phyloP scores from a whole-genome alignment of 2,888 invertebrate genomes.

The Selenia dentaria region DNA sequence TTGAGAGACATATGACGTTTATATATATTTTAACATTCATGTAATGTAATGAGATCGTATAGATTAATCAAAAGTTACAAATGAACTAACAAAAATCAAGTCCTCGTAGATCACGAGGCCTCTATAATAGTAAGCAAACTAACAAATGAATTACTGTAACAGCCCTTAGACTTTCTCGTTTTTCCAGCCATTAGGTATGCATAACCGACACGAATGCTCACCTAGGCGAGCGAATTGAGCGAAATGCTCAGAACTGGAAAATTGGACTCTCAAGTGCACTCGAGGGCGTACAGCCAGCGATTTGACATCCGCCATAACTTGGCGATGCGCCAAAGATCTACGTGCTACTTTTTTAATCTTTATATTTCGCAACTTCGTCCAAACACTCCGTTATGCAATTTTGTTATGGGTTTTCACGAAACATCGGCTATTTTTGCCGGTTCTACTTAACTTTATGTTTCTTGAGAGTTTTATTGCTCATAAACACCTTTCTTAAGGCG shows the following conservation, averaged over 20 bases:
- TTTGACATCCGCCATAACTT: slow-evolving; percentile 40
- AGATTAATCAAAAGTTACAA: too few species aligned
- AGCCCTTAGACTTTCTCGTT: slow-evolving; percentile 7
- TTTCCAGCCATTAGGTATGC: slow-evolving; percentile 19
- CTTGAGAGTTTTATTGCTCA: background rate
- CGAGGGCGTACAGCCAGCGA: slow-evolving; percentile 36
- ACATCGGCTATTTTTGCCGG: background rate
- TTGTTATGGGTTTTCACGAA: slow-evolving; percentile 10
- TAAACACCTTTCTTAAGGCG: too few species aligned
- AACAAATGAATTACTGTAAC: too few species aligned
- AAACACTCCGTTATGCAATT: slow-evolving; percentile 37
- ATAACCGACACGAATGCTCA: slow-evolving; percentile 29
- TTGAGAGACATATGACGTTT: too few species aligned
- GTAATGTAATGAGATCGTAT: too few species aligned
- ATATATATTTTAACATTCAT: too few species aligned
- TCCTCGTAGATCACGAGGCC: too few species aligned
- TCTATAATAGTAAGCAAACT: too few species aligned
- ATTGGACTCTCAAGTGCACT: slow-evolving; percentile 46
- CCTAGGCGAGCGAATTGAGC: slow-evolving; percentile 21
- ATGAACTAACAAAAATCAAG: too few species aligned
- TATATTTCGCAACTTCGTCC: slow-evolving; percentile 23
- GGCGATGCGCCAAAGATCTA: slow-evolving; percentile 47
- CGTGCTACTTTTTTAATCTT: slow-evolving; percentile 25
- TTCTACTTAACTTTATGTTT: background rate
- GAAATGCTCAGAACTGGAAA: slow-evolving; percentile 45